phyloP scores from a whole-genome alignment of 2,113 vertebrate species.

The Lipotes vexillifer region DNA sequence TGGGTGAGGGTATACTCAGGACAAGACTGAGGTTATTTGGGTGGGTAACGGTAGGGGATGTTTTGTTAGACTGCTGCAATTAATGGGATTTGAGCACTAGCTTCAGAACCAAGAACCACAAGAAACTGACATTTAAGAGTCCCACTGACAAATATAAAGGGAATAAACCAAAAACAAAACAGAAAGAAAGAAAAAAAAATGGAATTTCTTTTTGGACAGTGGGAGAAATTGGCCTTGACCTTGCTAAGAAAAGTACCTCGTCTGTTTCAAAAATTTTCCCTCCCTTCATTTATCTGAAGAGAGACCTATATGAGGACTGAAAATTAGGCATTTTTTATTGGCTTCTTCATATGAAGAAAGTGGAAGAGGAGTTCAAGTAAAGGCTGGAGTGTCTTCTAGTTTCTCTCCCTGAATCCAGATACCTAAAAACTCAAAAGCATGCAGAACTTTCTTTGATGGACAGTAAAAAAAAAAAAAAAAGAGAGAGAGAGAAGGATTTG shows the following conservation, averaged over 20 bases:
- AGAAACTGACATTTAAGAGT: not conserved
- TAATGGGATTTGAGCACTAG: not conserved
- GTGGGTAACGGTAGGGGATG: not conserved
- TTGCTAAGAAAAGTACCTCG: not conserved
- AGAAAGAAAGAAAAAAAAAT: not conserved
- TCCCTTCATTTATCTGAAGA: not conserved
- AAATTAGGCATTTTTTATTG: not conserved
- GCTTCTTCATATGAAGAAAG: not conserved
- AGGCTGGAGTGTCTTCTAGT: not conserved
- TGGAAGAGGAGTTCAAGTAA: not conserved
- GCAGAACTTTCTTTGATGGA: not conserved
- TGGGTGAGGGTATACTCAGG: not conserved
- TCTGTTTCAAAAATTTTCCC: constrained; percentile 19
- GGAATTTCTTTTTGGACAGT: not conserved
- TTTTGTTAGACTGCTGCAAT: not conserved
- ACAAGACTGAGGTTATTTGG: not conserved
- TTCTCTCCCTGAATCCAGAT: constrained; percentile 3
- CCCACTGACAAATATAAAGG: not conserved
- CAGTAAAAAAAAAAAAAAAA: not conserved
- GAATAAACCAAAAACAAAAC: not conserved
- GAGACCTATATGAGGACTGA: not conserved
- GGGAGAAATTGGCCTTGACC: not conserved
- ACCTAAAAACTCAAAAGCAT: not conserved
- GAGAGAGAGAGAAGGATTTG: not conserved
- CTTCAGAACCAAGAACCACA: constrained; percentile 24